Evolutionary conservation across 2,888 invertebrate genomes (phyloP).

Genomic region (Drosophila leonis): DNA sequence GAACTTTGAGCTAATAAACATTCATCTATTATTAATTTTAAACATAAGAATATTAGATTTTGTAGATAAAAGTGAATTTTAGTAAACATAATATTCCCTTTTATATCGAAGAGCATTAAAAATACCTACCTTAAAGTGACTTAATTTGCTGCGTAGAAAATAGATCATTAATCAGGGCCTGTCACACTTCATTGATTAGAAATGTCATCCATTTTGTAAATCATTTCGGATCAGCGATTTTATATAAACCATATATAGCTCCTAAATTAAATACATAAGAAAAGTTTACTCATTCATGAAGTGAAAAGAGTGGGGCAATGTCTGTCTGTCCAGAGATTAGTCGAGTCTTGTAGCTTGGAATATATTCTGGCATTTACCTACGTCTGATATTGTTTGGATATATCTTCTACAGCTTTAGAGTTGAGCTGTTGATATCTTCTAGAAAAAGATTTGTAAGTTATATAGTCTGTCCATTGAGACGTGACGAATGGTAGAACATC

Average conservation of each 20-base stretch:
- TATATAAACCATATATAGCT: neutral
- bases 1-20: conserved; percentile 58
- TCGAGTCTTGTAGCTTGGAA: no score
- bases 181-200: conserved; percentile 28
- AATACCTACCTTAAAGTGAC: conserved; percentile 3
- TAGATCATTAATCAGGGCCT: conserved; percentile 17
- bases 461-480: no score
- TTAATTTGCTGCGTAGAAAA: conserved; percentile 50
- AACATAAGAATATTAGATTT: neutral
- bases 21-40: conserved; percentile 16
- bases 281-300: neutral
- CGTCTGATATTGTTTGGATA: neutral
- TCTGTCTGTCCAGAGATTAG: neutral
- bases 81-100: neutral
- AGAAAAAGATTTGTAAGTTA: no score
- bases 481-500: neutral
- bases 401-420: neutral
- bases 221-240: neutral
- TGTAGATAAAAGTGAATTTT: neutral
- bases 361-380: neutral
- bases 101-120: neutral
- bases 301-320: neutral
- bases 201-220: conserved; percentile 23
- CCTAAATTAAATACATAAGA: no score
- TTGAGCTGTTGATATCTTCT: neutral